A percentile compares a stretch with the other conserved stretches of the same genome.
Evolutionary conservation across 1,140 invertebrate genomes (phyloP).

Genomic region (Parapsyche elsis): DNA sequence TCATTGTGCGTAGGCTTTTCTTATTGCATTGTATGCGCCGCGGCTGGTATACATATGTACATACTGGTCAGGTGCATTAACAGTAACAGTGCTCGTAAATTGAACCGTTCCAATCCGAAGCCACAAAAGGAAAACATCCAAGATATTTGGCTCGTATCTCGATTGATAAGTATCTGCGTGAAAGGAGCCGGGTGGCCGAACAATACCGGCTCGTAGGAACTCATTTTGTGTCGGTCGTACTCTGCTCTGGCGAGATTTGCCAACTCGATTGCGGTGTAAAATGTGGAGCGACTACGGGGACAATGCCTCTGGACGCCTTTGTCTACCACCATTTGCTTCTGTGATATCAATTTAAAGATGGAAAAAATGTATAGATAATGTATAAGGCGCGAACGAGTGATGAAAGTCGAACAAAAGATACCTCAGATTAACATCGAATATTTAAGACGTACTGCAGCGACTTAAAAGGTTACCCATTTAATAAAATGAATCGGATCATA

Average conservation of each 20-base stretch:
- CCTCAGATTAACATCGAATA: not conserved
- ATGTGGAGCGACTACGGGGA: constrained; percentile 29
- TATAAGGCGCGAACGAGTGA: not conserved
- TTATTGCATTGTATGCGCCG: not conserved
- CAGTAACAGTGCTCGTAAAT: not conserved
- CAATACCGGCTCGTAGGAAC: constrained; percentile 36
- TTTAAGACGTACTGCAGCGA: no score
- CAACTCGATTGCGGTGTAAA: constrained; percentile 22
- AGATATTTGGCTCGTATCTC: constrained; percentile 36
- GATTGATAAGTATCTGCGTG: constrained; percentile 40
- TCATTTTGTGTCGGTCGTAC: not conserved
- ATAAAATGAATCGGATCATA: no score
- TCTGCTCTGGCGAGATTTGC: not conserved
- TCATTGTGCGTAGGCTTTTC: not conserved
- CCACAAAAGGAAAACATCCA: constrained; percentile 29
- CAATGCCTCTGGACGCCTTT: constrained; percentile 30
- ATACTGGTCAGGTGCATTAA: not conserved
- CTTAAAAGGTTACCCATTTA: not conserved
- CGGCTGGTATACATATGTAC: not conserved
- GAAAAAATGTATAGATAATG: not conserved
- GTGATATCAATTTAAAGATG: not conserved
- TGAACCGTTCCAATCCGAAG: not conserved
- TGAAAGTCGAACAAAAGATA: constrained; percentile 7
- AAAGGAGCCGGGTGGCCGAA: constrained; percentile 33
- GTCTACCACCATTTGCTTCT: constrained; percentile 12